These are phyloP conservation scores for Polypterus senegalus DNA, from an alignment of 2,113 vertebrate genomes.

Conservation along the genomic window DNA sequence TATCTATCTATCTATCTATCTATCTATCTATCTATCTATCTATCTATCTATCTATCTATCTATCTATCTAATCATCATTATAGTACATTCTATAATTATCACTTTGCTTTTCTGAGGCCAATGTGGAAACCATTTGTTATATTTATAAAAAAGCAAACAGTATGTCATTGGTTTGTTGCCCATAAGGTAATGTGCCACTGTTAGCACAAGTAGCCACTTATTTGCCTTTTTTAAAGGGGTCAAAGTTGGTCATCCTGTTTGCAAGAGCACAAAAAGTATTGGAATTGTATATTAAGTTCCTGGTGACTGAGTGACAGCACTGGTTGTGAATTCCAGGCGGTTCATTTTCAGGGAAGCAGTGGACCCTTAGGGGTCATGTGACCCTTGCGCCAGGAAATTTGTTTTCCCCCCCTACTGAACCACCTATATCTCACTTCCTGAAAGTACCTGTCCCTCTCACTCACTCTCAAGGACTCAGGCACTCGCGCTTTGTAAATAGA, in stretches of 20 bases:
- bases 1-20: too few species aligned
- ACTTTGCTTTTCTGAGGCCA: too few species aligned
- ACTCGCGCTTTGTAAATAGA: slow-evolving; percentile 99
- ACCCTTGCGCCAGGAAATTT: slow-evolving; percentile 67
- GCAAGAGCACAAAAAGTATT: slow-evolving; percentile 24
- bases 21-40: too few species aligned
- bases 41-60: too few species aligned
- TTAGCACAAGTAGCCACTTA: slow-evolving; percentile 24
- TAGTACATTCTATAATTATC: too few species aligned
- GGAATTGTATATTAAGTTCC: slow-evolving; percentile 33
- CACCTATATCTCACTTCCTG: slow-evolving; percentile 89
- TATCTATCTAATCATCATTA: too few species aligned
- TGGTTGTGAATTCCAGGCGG: slow-evolving; percentile 41
- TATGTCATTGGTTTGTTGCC: slow-evolving; percentile 16
- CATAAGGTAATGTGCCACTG: slow-evolving; percentile 32
- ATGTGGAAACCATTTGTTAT: too few species aligned
- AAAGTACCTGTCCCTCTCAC: slow-evolving; percentile 82
- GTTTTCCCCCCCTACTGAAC: slow-evolving; percentile 53
- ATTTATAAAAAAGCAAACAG: too few species aligned
- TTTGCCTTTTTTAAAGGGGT: slow-evolving; percentile 30
- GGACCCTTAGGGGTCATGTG: slow-evolving; percentile 58
- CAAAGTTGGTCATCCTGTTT: slow-evolving; percentile 22
- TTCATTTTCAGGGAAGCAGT: slow-evolving; percentile 52
- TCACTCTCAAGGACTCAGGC: slow-evolving; percentile 90
- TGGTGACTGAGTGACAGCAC: slow-evolving; percentile 31